Percentiles rank a stretch among this genome's conserved stretches.
phyloP scores from a whole-genome alignment of 2,888 invertebrate species.

The Drosophila neoperkinsi region DNA sequence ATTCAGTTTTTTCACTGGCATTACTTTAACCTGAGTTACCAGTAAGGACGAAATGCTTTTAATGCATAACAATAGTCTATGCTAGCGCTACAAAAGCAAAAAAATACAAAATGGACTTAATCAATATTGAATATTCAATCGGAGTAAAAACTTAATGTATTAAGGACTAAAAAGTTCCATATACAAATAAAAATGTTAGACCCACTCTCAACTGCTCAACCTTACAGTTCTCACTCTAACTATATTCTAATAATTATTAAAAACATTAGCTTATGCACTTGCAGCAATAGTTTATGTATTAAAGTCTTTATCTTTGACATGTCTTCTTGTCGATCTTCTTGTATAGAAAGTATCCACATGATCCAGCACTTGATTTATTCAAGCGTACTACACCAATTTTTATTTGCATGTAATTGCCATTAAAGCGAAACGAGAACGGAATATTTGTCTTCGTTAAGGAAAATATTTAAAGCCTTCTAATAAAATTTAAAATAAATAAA shows the following conservation, averaged over 20 bases:
- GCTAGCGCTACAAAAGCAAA: not conserved
- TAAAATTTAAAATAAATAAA: not conserved
- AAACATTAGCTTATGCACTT: not conserved
- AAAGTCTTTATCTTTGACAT: not conserved
- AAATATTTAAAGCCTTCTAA: not conserved
- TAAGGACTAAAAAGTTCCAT: not conserved
- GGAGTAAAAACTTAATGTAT: not conserved
- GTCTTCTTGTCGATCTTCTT: not conserved
- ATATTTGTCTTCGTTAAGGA: not conserved
- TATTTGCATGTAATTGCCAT: not conserved
- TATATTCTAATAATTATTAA: not conserved
- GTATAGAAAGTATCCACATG: not conserved
- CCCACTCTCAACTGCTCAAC: not conserved
- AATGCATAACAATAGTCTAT: not conserved
- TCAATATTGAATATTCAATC: not conserved
- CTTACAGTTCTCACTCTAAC: not conserved
- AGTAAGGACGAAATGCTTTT: not conserved
- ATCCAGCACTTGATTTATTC: not conserved
- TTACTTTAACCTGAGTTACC: slow-evolving; percentile 1
- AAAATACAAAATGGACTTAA: not conserved
- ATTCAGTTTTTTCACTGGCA: not conserved
- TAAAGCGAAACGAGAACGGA: not conserved
- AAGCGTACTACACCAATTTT: not conserved
- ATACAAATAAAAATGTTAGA: not conserved
- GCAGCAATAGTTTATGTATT: not conserved